Percentiles rank a stretch among this genome's conserved stretches.
phyloP scores from a whole-genome alignment of 2,888 invertebrate genomes.

The Diloba caeruleocephala region DNA sequence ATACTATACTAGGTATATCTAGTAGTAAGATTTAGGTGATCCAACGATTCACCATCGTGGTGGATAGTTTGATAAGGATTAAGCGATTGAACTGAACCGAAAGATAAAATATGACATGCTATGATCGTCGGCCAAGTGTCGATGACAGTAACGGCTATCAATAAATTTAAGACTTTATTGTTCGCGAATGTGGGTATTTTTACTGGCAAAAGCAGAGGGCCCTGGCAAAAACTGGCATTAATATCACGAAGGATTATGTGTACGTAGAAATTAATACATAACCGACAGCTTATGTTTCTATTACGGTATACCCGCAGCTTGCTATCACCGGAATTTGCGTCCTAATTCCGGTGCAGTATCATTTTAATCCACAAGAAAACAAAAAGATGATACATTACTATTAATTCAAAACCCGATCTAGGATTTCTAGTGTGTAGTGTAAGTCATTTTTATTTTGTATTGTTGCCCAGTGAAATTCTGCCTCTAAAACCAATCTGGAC shows the following conservation, averaged over 20 bases:
- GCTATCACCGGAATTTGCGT: too few relatives aligned
- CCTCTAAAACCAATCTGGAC: too few relatives aligned
- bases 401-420: too few relatives aligned
- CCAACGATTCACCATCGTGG: constrained; percentile 23
- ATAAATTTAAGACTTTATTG: constrained; percentile 50
- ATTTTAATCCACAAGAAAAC: too few relatives aligned
- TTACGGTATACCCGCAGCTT: too few relatives aligned
- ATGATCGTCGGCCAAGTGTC: constrained; percentile 48
- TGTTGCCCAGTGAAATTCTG: too few relatives aligned
- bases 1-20: constrained; percentile 26
- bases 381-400: too few relatives aligned
- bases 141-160: constrained; percentile 47
- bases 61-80: constrained; percentile 41
- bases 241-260: constrained; percentile 16
- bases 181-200: constrained; percentile 25
- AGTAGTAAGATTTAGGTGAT: constrained; percentile 22
- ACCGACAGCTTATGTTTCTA: too few relatives aligned
- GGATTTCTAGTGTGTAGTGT: too few relatives aligned
- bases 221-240: constrained; percentile 21
- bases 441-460: too few relatives aligned
- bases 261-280: constrained; percentile 17
- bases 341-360: too few relatives aligned
- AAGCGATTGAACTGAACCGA: constrained; percentile 27
- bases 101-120: constrained; percentile 49
- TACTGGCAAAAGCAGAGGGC: too few relatives aligned